Conservation (phyloP, 2,797 vertebrate genomes). For the Rhinatrema bivittatum region DNA sequence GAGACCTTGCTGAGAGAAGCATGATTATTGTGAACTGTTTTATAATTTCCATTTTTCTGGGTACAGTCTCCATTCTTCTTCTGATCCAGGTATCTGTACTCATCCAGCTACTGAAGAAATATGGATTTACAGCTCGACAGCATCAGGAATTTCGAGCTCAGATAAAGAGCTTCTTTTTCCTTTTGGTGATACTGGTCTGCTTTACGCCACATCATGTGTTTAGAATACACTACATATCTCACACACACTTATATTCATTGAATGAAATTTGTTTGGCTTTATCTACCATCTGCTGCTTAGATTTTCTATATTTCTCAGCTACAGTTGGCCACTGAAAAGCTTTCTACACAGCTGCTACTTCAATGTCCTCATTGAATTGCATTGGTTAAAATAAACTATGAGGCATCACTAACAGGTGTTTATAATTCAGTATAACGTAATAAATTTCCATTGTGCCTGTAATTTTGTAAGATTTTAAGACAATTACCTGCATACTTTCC, state of each 20-base stretch:
- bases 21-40: conserved; percentile 43
- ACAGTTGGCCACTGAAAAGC: conserved; percentile 38
- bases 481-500: no score
- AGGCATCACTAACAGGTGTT: no score
- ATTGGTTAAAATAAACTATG: no score
- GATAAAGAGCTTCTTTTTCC: conserved; percentile 55
- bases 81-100: conserved; percentile 40
- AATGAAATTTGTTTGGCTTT: conserved; percentile 56
- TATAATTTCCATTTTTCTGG: conserved; percentile 29
- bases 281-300: conserved; percentile 55
- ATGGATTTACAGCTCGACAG: conserved; percentile 28
- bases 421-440: no score
- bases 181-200: conserved; percentile 48
- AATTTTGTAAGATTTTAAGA: no score
- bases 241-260: conserved; percentile 28
- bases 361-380: no score
- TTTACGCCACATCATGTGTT: conserved; percentile 59
- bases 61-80: conserved; percentile 22
- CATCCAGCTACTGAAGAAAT: conserved; percentile 15
- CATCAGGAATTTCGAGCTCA: conserved; percentile 59
- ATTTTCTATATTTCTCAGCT: conserved; percentile 54
- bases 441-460: no score
- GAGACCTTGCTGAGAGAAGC: conserved; percentile 1
- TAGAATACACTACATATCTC: conserved; percentile 46
- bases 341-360: no score